Evolutionary conservation across 2,888 invertebrate genomes (phyloP), one percentile per base, ranked within the genome.

Genomic region (Parnassius orleans): DNA sequence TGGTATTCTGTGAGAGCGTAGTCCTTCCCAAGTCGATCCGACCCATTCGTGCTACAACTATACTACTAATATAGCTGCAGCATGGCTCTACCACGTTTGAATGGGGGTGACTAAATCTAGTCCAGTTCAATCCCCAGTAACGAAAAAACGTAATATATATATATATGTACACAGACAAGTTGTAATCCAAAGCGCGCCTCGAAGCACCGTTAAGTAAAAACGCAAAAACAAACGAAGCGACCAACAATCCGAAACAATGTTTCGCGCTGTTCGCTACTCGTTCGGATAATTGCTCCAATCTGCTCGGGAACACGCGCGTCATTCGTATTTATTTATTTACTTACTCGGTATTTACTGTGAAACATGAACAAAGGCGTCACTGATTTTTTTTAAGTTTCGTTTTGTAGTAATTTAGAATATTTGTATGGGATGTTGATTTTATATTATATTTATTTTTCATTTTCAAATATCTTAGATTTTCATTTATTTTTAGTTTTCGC

Each of bases 271-370:
- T 68, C 59, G 63, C 59, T 66, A 11, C 47, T 33, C 69, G 51
- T 55, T 42, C 41, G 57, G 65, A 73, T 86, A 86, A 92, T 92
- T 92, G 90, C 87, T 87, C 79, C 86, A 92, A 91, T 92, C 82
- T 73, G 72, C 61, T 55, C 64, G 66, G 72, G 87, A 90, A 86
- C 90, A 91, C 92, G 90, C 77, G 71, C 81, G 62, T 65, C 64
- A 69, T 67, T 78, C 77, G 78, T 88, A 89, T 90, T 90, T 90
- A 90, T 90, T 90, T 90, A 90, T 24, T 33, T 90, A 90, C 89
- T 90, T 90, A 89, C 86, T 81, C 80, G 77, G 79, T 88, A 88
- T 88, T 86, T 90, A 87, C 83, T 83, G 82, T 76, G 62, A 53
- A 86, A 86, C 86, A 84, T n/a, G 79, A 81, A 81, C 81, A 81